Base-by-base conservation (phyloP, 2,113 vertebrate species). In the Beaufortia kweichowensis region DNA sequence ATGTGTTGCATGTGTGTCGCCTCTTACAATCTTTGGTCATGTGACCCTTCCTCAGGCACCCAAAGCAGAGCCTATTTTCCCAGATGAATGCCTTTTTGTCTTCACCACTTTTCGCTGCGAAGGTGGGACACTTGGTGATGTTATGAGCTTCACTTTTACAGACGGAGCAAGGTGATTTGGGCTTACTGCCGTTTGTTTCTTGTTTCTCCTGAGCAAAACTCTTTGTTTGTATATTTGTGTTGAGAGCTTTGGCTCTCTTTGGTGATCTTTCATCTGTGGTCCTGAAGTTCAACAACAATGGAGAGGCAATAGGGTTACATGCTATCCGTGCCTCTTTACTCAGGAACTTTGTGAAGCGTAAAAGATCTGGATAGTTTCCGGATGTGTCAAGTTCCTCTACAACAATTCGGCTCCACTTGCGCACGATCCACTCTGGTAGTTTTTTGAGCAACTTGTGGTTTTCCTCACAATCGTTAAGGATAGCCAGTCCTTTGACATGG, bases 361-460 rank as follows among this genome's bases (percentile, higher is more conserved):
- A 12, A 29, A 84, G 15, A 59, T 65, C 21, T 21, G 75, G 81
- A 77, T 63, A 83, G 11, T 1, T 55, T 15, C 66, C 81, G 14
- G 56, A 77, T 48, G 4, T 12, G 28, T 78, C 82, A 12, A 83
- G 33, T 46, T 81, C 70, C 4, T 72, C 59, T 0, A 78, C 55
- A 21, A 81, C 59, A 50, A 79, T 29, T 21, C 33, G 14, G 26
- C 76, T 76, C 82, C 76, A 83, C 8, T 10, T 79, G 0, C 24
- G 33, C 6, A 82, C 57, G 0, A 82, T 65, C 79, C 83, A 77
- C 3, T 82, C 57, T 12, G 76, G 65, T 17, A 81, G 33, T 57
- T 84, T 84, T 77, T 76, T 79, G 11, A 81, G 79, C 0, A 81
- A 12, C 23, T 84, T 84, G 64, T 79, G 55, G 55, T 26, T 79